Evolutionary conservation across 1,140 invertebrate genomes (phyloP), one percentile per base, ranked within the genome.

Genomic region (Colletes latitarsis): DNA sequence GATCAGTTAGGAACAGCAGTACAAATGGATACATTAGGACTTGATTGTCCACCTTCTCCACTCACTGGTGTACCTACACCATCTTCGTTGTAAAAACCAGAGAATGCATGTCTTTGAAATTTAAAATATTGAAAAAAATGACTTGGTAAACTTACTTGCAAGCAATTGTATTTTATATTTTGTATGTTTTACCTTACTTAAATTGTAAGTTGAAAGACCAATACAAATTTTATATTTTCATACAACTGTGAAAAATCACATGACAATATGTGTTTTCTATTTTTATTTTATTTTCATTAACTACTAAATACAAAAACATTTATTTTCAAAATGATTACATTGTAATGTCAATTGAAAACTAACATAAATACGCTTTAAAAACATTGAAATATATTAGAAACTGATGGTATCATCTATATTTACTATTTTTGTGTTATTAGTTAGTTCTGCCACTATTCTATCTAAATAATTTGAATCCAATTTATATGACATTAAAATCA

Each of bases 31-130:
- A 89, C 92, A n/a, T 89, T 94, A 67, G 93, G 92, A 66, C 94
- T 96, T 83, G 97, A 98, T 92, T 95, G 96, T 88, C 94, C 97
- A 46, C 96, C 98, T 90, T 97, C 97, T 1, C 57, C 77, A 6
- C 73, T 88, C 53, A 82, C 85, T 52, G 79, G 86, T 12, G 77
- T 87, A 19, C 72, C 82, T 41, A 70, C 82, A 53, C 52, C 86
- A 57, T 85, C 63, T 55, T 30, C 77, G 21, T 53, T 82, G 19
- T 86, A 85, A 60, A 55, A 17, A 70, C 14, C 6, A 55, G 0
- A 53, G 12, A n/a, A 43, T 53, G 0, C 14, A 46, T 19, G 10
- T 6, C 60, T 53, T 52, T 71, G 14, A 14, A 55, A 66, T 70
- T 41, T 77, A 6, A 41, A 21, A 52, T 21, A 70, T 41, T 41